These are phyloP conservation scores for Pogoniulus pusillus DNA, from an alignment of 2,797 vertebrate genomes.

Conservation along the genomic window DNA sequence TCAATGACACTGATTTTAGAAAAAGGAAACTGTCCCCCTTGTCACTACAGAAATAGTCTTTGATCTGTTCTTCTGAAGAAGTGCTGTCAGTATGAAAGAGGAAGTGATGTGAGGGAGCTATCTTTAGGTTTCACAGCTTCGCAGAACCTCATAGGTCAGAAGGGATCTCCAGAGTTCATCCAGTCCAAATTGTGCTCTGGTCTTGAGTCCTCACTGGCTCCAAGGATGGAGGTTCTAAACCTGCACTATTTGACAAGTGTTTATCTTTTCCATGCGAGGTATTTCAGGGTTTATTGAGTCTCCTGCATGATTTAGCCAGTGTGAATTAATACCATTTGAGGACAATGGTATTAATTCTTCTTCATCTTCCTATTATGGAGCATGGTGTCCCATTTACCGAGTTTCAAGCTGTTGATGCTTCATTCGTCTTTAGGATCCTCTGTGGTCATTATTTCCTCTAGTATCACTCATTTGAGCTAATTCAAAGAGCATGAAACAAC, in stretches of 20 bases:
- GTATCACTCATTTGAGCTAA: not conserved
- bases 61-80: not conserved
- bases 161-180: not conserved
- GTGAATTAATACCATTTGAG: conserved; percentile 12
- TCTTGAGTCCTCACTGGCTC: not conserved
- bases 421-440: not conserved
- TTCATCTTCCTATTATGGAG: not conserved
- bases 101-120: not conserved
- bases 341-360: not conserved
- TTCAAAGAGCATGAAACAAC: not conserved
- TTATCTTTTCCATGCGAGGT: not conserved
- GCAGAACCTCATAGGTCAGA: not conserved
- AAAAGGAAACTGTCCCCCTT: not conserved
- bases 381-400: not conserved
- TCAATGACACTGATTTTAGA: not conserved
- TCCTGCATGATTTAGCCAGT: not conserved
- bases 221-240: not conserved
- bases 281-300: not conserved
- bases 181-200: not conserved
- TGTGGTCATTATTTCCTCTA: not conserved
- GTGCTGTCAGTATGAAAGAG: not conserved
- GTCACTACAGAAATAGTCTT: not conserved
- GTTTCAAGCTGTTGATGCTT: not conserved
- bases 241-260: not conserved
- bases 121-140: not conserved